Base-by-base conservation (phyloP, 2,113 vertebrate genomes). In the Stigmatopora nigra region DNA sequence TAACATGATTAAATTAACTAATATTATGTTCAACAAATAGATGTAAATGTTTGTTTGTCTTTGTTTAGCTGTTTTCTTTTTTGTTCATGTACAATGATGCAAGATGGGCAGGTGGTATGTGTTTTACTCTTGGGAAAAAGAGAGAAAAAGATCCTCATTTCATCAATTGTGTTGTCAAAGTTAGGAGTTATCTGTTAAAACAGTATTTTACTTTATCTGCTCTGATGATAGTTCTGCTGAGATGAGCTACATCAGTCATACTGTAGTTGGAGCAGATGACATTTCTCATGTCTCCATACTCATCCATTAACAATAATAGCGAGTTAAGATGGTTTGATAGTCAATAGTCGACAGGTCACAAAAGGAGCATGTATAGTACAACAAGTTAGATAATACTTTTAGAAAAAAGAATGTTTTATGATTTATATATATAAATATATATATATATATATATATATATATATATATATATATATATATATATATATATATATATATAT, bases 381-480 rank as follows among this genome's bases (percentile, higher is more conserved):
- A 88, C 90, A 84, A 76, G 77, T 78, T 87, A 90, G 91, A 92
- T 92, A 80, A 89, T 91, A 89, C 84, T 87, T 92, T 92, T 84
- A 89, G 25, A 31, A 31, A 31, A 31, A 31, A 31, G 2, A 31
- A 31, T 31, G 25, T 77, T 73, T 92, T 91, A 92, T 93, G 90
- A 95, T 93, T 93, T 94, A 93, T 92, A 90, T 84, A 92, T 31
- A 31, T 31, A 31, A 2, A 31, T 31, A 31, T 31, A 31, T 31
- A 31, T 31, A 31, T 31, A 31, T 31, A 31, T 31, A 31, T 31
- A 31, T 31, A 31, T 31, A 31, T 31, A 31, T 31, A 31, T 31
- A 31, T 31, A 31, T 31, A 31, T 31, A 31, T 41, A 41, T 41
- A 41, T 41, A 41, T 41, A 41, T 31, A 31, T 31, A 31, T 84